Evolutionary conservation across 2,797 vertebrate genomes (phyloP).

Genomic region (Epinephelus malabaricus): DNA sequence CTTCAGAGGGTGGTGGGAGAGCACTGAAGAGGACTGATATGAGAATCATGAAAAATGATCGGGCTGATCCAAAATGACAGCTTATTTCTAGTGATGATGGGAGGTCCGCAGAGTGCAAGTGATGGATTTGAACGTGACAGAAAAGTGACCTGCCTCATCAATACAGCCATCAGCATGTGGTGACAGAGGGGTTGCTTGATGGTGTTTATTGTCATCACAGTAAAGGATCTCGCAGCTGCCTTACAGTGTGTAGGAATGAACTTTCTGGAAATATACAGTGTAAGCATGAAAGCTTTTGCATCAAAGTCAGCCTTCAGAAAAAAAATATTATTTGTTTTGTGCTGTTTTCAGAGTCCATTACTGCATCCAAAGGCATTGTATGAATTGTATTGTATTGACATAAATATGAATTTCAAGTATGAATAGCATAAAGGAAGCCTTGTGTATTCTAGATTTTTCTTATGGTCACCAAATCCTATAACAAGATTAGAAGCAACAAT

Average conservation of each 20-base stretch:
- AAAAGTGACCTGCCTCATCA: constrained; percentile 57
- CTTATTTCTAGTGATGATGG: constrained; percentile 58
- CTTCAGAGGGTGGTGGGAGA: constrained; percentile 6
- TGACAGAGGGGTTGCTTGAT: constrained; percentile 28
- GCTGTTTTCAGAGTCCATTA: background rate
- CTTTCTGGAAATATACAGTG: background rate
- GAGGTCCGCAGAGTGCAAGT: constrained; percentile 46
- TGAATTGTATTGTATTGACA: background rate
- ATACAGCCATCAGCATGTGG: constrained; percentile 41
- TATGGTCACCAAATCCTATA: background rate
- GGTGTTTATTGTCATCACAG: constrained; percentile 11
- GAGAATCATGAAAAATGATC: constrained; percentile 50
- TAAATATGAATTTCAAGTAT: background rate
- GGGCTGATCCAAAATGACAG: constrained; percentile 66
- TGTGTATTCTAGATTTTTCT: background rate
- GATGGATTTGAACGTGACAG: constrained; percentile 61
- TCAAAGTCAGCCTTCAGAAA: background rate
- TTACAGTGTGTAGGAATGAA: background rate
- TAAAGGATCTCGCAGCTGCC: constrained; percentile 2
- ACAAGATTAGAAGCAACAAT: no score
- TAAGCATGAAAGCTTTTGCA: background rate
- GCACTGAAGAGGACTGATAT: constrained; percentile 39
- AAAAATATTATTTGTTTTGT: background rate
- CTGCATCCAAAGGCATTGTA: background rate
- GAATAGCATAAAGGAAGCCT: no score